Percentiles rank a stretch among this genome's conserved stretches.
These are phyloP conservation scores for Pachypanchax playfairii DNA, from an alignment of 2,113 vertebrate genomes.

Conservation along the genomic window DNA sequence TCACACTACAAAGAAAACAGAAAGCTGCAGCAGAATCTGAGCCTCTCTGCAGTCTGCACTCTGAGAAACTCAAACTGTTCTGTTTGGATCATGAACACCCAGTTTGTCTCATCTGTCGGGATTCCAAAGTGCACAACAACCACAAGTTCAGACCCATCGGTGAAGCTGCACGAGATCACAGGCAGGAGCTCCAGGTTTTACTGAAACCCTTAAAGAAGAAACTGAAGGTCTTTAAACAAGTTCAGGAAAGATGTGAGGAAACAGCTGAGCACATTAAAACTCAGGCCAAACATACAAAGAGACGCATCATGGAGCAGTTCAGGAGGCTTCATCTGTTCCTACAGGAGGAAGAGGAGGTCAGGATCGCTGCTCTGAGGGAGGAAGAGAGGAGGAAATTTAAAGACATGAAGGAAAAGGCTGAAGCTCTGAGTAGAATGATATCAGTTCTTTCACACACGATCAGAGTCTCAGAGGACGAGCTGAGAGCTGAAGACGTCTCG, in stretches of 20 bases:
- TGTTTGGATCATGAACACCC: constrained; percentile 2
- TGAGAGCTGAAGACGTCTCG: neutral
- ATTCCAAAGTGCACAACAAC: neutral
- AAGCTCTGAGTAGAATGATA: neutral
- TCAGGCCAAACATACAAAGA: neutral
- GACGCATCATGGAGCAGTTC: neutral
- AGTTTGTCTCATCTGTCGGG: neutral
- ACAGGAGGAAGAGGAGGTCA: neutral
- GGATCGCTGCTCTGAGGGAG: neutral
- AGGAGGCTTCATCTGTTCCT: neutral
- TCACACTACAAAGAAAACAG: neutral
- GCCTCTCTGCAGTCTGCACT: neutral
- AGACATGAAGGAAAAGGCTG: neutral
- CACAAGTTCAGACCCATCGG: neutral
- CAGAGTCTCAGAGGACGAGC: constrained; percentile 16
- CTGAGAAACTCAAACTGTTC: constrained; percentile 2
- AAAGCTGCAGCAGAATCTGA: neutral
- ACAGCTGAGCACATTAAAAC: neutral
- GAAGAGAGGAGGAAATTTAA: neutral
- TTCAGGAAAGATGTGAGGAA: neutral
- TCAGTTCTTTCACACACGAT: constrained; percentile 2
- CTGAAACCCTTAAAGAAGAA: neutral
- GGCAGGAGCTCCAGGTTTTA: neutral
- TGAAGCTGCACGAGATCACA: neutral
- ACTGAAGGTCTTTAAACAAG: neutral